Conservation (phyloP, 2,797 vertebrate genomes). For the Acropternis orthonyx region DNA sequence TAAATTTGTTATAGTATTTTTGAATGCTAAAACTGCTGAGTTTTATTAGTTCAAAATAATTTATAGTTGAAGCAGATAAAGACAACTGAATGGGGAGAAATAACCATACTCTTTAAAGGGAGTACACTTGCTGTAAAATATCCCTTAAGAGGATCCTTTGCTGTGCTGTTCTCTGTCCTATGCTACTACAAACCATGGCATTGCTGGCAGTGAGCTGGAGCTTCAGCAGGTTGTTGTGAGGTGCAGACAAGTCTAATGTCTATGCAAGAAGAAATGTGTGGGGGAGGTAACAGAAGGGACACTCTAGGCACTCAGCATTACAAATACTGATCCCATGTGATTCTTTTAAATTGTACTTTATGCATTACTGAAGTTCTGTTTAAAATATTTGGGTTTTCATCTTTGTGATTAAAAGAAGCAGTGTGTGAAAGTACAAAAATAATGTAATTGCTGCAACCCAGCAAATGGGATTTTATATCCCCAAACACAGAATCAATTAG, state of each 20-base stretch:
- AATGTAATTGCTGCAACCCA: neutral
- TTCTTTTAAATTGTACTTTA: neutral
- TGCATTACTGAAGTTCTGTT: neutral
- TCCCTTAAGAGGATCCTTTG: neutral
- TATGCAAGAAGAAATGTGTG: neutral
- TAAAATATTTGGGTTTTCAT: neutral
- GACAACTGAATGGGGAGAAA: neutral
- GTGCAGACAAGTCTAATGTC: neutral
- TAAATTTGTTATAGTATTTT: neutral
- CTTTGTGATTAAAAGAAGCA: neutral
- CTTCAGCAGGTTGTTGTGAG: neutral
- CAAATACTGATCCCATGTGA: neutral
- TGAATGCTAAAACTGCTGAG: neutral
- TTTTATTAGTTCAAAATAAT: neutral
- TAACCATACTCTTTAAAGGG: neutral
- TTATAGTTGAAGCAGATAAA: neutral
- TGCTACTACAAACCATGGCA: neutral
- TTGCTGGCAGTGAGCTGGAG: neutral
- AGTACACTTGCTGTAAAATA: neutral
- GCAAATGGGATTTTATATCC: neutral
- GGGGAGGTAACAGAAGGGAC: neutral
- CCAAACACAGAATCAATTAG: neutral
- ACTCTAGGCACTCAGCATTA: neutral
- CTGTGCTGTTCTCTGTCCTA: neutral
- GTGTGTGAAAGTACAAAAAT: neutral